A percentile compares a stretch with the other conserved stretches of the same genome.
Evolutionary conservation across 2,113 vertebrate genomes (phyloP).

Genomic region (Dendropsophus ebraccatus): DNA sequence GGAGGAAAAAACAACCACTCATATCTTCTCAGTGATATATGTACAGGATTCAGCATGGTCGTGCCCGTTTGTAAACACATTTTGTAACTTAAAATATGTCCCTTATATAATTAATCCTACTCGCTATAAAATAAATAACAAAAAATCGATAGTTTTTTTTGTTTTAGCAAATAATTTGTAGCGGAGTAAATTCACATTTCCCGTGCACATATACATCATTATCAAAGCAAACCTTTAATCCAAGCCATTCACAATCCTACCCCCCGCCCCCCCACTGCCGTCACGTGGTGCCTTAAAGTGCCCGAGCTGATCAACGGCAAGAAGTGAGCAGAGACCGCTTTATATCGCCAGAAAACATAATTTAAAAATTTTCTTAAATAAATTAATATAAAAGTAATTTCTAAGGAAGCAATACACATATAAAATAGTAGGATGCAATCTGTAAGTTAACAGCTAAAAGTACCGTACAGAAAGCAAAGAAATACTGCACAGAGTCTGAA

Average conservation of each 20-base stretch:
- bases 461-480: slow-evolving; percentile 72
- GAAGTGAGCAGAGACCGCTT: slow-evolving; percentile 80
- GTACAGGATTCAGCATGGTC: slow-evolving; percentile 41
- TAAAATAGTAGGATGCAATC: slow-evolving; percentile 74
- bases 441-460: slow-evolving; percentile 74
- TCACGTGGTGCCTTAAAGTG: slow-evolving; percentile 59
- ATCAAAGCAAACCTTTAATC: slow-evolving; percentile 16
- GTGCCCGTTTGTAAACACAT: background rate
- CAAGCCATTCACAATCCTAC: background rate
- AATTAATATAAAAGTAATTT: slow-evolving; percentile 81
- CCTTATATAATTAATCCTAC: slow-evolving; percentile 41
- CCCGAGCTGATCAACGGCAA: slow-evolving; percentile 77
- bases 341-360: slow-evolving; percentile 81
- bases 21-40: slow-evolving; percentile 27
- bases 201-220: slow-evolving; percentile 21
- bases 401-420: slow-evolving; percentile 80
- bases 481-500: slow-evolving; percentile 52
- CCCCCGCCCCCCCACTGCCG: background rate
- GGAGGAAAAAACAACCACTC: slow-evolving; percentile 5
- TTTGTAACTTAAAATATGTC: slow-evolving; percentile 7
- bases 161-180: slow-evolving; percentile 18
- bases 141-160: slow-evolving; percentile 23
- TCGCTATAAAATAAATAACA: slow-evolving; percentile 52
- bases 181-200: slow-evolving; percentile 44
- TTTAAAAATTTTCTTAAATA: slow-evolving; percentile 85